These are phyloP conservation scores for Pelmatolapia mariae DNA, from an alignment of 2,113 vertebrate species.

Conservation along the genomic window DNA sequence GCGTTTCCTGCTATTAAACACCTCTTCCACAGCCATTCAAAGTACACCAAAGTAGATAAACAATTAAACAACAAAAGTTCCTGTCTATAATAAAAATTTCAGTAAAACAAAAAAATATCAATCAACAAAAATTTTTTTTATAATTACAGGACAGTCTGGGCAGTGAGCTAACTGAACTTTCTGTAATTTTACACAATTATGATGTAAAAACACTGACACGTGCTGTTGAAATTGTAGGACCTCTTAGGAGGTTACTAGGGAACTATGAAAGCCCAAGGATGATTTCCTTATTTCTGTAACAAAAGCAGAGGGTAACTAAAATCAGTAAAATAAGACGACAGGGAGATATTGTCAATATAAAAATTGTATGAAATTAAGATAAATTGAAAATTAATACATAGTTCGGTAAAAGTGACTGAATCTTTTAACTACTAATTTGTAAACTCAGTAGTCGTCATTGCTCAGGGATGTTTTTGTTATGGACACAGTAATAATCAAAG, in stretches of 20 bases:
- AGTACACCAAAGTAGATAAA: not conserved
- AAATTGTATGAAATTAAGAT: not conserved
- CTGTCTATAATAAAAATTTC: not conserved
- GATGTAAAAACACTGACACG: not conserved
- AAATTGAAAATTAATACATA: not conserved
- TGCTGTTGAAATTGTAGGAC: not conserved
- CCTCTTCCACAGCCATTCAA: not conserved
- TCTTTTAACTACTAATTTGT: not conserved
- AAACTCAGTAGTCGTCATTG: not conserved
- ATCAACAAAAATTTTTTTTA: not conserved
- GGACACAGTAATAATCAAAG: not conserved
- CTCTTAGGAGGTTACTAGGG: not conserved
- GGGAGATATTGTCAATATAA: not conserved
- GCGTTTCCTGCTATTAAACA: not conserved
- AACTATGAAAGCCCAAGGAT: not conserved
- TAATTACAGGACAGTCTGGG: not conserved
- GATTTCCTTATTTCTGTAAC: not conserved
- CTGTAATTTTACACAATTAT: not conserved
- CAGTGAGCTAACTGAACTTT: not conserved
- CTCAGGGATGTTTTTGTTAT: not conserved
- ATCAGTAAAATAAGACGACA: not conserved
- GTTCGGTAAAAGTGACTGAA: not conserved
- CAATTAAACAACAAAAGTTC: not conserved
- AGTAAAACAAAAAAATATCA: not conserved
- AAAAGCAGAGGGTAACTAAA: not conserved